A percentile compares a stretch with the other conserved stretches of the same genome.
phyloP scores from a whole-genome alignment of 2,797 vertebrate species.

The Sebastes nivosus region DNA sequence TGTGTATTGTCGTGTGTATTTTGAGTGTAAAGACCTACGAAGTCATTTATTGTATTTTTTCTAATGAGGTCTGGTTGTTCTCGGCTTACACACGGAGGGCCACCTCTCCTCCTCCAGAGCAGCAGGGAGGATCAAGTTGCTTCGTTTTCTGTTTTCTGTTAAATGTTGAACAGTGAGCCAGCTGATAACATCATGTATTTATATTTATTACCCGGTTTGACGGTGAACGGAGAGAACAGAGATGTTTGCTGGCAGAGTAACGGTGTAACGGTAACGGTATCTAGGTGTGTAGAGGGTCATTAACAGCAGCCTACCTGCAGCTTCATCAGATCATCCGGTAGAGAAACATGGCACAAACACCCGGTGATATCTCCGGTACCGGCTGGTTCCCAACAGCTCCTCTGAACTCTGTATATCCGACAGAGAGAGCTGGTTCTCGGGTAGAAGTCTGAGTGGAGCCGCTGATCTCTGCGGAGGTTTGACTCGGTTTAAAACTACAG shows the following conservation, averaged over 20 bases:
- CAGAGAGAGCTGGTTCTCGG: background rate
- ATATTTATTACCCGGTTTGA: background rate
- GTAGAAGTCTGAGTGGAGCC: background rate
- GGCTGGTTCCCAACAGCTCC: background rate
- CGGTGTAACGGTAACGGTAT: too few species aligned
- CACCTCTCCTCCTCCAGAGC: background rate
- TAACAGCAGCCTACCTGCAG: slow-evolving; percentile 53
- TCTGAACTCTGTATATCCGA: background rate
- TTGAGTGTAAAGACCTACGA: accelerated
- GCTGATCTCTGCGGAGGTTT: background rate
- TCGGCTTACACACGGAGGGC: background rate
- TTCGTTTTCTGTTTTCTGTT: background rate
- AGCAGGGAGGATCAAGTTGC: slow-evolving; percentile 35
- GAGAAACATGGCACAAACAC: slow-evolving; percentile 50
- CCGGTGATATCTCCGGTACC: background rate
- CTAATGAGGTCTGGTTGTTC: background rate
- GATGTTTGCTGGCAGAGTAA: background rate
- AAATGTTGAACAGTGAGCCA: background rate
- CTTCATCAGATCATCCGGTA: slow-evolving; percentile 17
- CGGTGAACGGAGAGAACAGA: background rate
- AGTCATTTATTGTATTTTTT: background rate
- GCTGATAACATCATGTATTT: background rate
- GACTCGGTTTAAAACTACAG: background rate
- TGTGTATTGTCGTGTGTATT: accelerated
- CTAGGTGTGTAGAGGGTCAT: background rate